A percentile compares a stretch with the other conserved stretches of the same genome.
Conservation (phyloP, 2,113 vertebrate species). For the Plecotus auritus region DNA sequence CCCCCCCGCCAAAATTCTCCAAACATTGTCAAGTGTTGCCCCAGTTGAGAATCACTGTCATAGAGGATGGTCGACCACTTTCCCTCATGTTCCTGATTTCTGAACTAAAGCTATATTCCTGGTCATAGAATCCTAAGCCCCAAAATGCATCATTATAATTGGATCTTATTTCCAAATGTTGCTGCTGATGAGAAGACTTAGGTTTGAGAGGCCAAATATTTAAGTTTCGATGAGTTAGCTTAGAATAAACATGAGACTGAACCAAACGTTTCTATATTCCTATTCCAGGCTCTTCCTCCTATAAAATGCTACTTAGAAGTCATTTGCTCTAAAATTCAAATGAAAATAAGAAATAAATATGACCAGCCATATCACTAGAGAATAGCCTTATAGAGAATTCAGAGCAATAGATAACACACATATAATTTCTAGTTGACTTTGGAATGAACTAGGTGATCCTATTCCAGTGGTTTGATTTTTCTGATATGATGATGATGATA, state of each 20-base stretch:
- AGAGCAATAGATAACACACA: constrained; percentile 14
- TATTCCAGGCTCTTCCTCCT: neutral
- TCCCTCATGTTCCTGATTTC: neutral
- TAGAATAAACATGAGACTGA: neutral
- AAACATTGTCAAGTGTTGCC: neutral
- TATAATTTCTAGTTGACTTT: constrained; percentile 43
- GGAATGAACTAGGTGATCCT: constrained; percentile 17
- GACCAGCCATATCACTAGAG: neutral
- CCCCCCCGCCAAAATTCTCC: neutral
- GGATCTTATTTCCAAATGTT: neutral
- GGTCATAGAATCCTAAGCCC: neutral
- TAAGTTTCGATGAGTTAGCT: neutral
- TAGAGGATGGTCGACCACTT: neutral
- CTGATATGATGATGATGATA: neutral
- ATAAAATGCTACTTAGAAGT: neutral
- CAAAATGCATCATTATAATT: neutral
- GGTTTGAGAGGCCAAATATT: neutral
- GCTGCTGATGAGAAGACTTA: neutral
- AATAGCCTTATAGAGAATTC: constrained; percentile 10
- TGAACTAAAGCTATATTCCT: neutral
- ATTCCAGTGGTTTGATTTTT: constrained; percentile 21
- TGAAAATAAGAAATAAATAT: constrained; percentile 54
- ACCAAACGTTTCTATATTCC: constrained; percentile 17
- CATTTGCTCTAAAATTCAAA: constrained; percentile 40
- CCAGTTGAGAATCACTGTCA: neutral